A percentile compares a stretch with the other conserved stretches of the same genome.
These are phyloP conservation scores for Hypanus sabinus DNA, from an alignment of 2,113 vertebrate species.

Conservation along the genomic window DNA sequence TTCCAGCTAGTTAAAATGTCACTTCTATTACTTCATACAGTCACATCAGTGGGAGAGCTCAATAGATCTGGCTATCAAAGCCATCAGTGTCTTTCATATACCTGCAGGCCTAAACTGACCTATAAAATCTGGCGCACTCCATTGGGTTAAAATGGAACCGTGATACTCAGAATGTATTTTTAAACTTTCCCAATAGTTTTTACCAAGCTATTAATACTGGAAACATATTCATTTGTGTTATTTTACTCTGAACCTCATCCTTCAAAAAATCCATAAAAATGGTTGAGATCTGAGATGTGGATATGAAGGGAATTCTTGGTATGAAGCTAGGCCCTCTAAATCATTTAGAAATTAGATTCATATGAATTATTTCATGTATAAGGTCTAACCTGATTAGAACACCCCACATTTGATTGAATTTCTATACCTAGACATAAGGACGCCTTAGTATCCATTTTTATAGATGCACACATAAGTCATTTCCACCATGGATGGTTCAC, in stretches of 20 bases:
- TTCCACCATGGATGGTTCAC: no score
- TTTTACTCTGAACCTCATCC: neutral
- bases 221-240: neutral
- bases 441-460: no score
- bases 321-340: neutral
- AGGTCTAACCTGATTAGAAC: neutral
- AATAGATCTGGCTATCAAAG: neutral
- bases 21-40: neutral
- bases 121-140: neutral
- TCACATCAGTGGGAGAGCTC: neutral
- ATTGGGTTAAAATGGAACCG: neutral
- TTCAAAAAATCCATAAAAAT: neutral
- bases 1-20: constrained; percentile 25
- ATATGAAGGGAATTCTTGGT: no score
- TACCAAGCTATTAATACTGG: neutral
- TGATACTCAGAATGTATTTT: neutral
- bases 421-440: neutral
- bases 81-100: neutral
- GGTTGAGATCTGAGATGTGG: no score
- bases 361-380: neutral
- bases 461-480: no score
- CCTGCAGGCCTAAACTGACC: neutral
- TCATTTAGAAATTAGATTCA: neutral
- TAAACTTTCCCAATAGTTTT: neutral
- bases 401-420: neutral